phyloP scores from a whole-genome alignment of 2,113 vertebrate genomes.

The Lasiurus borealis region DNA sequence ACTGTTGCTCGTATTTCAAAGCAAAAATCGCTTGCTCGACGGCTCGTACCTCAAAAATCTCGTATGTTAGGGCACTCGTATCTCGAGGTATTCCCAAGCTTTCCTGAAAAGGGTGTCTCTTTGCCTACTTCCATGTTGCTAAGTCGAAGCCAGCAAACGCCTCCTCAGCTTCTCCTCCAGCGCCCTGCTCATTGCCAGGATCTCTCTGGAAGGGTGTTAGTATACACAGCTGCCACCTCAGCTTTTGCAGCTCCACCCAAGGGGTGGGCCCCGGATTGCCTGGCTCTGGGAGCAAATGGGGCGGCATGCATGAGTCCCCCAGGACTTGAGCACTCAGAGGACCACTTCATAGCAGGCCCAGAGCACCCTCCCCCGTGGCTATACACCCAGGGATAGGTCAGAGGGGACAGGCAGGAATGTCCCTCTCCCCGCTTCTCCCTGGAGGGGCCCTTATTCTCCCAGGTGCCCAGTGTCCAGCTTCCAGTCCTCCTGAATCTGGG shows the following conservation, averaged over 20 bases:
- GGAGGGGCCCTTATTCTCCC: neutral
- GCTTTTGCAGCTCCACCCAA: neutral
- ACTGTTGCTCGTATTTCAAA: too few species aligned
- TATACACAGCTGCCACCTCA: neutral
- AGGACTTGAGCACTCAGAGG: neutral
- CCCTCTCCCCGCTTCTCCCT: neutral
- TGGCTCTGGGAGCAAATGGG: neutral
- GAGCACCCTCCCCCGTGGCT: neutral
- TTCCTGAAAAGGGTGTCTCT: too few species aligned
- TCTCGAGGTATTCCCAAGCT: too few species aligned
- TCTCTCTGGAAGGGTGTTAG: neutral
- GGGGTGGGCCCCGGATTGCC: neutral
- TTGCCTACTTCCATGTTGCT: too few species aligned
- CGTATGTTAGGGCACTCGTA: too few species aligned
- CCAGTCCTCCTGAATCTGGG: neutral
- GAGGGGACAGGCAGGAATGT: neutral
- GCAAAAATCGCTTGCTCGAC: too few species aligned
- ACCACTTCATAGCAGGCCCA: neutral
- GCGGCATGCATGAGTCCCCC: neutral
- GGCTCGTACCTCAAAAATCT: too few species aligned
- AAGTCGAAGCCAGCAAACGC: too few species aligned
- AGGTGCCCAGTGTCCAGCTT: neutral
- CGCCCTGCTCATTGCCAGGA: too few species aligned
- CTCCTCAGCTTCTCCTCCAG: too few species aligned
- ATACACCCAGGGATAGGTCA: too few species aligned